Evolutionary conservation across 2,888 invertebrate species (phyloP).

Genomic region (Quadroppia sp.): DNA sequence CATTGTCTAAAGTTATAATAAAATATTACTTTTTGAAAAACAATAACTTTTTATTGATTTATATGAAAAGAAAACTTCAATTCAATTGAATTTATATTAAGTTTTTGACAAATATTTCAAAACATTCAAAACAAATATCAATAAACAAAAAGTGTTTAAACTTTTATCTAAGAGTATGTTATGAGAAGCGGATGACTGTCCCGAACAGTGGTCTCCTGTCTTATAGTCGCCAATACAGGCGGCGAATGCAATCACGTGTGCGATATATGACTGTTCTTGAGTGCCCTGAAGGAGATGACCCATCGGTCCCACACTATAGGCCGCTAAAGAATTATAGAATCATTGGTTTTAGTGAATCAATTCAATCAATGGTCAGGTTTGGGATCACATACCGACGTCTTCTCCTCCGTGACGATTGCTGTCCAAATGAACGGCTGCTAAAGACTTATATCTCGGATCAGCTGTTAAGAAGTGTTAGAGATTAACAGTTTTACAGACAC

Average conservation of each 20-base stretch:
- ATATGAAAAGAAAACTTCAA: neutral
- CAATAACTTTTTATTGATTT: no score
- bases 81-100: neutral
- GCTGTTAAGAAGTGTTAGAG: slow-evolving; percentile 7
- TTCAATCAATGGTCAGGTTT: neutral
- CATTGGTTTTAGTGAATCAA: neutral
- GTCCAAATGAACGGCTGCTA: slow-evolving; percentile 46
- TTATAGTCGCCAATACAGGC: slow-evolving; percentile 47
- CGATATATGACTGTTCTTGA: slow-evolving; percentile 47
- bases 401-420: slow-evolving; percentile 54
- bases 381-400: slow-evolving; percentile 47
- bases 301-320: slow-evolving; percentile 48
- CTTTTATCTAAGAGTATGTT: neutral
- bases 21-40: no score
- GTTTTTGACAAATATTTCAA: neutral
- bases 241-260: slow-evolving; percentile 47
- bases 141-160: neutral
- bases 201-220: slow-evolving; percentile 41
- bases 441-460: slow-evolving; percentile 44
- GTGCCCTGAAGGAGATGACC: slow-evolving; percentile 47
- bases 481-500: neutral
- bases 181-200: neutral
- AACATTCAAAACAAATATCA: neutral
- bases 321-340: slow-evolving; percentile 39
- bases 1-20: no score